A percentile compares a stretch with the other conserved stretches of the same genome.
Evolutionary conservation across 2,797 vertebrate genomes (phyloP).

Genomic region (Hydrolagus colliei): DNA sequence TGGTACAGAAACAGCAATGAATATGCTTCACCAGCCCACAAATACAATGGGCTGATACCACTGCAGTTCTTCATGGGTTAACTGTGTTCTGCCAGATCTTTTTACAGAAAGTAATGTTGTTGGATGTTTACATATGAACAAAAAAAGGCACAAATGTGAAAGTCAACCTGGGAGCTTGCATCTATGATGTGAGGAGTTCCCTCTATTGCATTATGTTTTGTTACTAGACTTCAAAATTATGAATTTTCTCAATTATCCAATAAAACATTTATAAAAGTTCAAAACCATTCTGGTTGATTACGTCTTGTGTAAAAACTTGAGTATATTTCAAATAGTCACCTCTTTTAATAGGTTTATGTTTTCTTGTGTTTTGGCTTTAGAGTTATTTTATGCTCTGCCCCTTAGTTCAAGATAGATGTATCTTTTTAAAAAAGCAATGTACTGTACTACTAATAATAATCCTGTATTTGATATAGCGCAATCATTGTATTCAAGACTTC

Average conservation of each 20-base stretch:
- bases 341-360: not conserved
- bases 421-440: too few species aligned
- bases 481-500: too few species aligned
- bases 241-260: not conserved
- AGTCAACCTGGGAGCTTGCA: not conserved
- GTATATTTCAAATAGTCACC: not conserved
- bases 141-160: not conserved
- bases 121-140: too few species aligned
- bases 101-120: not conserved
- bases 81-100: not conserved
- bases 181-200: not conserved
- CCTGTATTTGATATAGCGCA: too few species aligned
- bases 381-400: too few species aligned
- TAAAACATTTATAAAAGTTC: slow-evolving; percentile 8
- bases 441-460: too few species aligned
- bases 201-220: not conserved
- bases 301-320: not conserved
- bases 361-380: not conserved
- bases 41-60: not conserved
- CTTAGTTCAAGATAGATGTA: too few species aligned
- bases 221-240: slow-evolving; percentile 3
- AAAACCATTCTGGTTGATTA: not conserved
- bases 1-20: not conserved
- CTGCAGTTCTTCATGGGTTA: not conserved
- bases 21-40: not conserved